phyloP scores from a whole-genome alignment of 2,113 vertebrate species.

The Vombatus ursinus region DNA sequence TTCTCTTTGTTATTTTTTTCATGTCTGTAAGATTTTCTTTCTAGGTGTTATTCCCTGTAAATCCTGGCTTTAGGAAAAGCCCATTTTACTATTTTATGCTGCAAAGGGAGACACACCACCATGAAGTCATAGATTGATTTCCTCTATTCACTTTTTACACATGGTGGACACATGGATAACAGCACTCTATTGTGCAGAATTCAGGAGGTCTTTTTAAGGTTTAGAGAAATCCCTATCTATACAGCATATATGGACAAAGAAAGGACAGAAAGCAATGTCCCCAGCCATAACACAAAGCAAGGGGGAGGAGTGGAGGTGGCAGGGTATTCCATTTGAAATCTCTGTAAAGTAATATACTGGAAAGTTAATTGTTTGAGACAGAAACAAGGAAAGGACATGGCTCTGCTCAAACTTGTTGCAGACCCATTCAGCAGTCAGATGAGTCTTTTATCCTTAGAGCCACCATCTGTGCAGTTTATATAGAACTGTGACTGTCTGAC shows the following conservation, averaged over 20 bases:
- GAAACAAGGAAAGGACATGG: slow-evolving; percentile 33
- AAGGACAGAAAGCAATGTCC: not conserved
- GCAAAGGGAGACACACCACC: not conserved
- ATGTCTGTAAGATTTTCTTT: not conserved
- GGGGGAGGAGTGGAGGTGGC: not conserved
- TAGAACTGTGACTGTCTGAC: not conserved
- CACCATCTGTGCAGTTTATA: not conserved
- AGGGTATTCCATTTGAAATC: slow-evolving; percentile 15
- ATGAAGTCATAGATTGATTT: not conserved
- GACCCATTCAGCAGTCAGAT: slow-evolving; percentile 5
- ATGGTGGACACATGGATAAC: not conserved
- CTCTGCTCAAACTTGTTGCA: not conserved
- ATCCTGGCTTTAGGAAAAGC: not conserved
- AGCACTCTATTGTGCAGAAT: not conserved
- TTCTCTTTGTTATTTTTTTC: not conserved
- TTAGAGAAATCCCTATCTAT: not conserved
- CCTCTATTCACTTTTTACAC: not conserved
- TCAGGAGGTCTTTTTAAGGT: not conserved
- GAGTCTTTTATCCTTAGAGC: not conserved
- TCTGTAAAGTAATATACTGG: slow-evolving; percentile 13
- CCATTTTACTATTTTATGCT: not conserved
- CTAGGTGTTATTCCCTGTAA: not conserved
- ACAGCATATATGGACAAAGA: not conserved
- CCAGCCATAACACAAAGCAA: not conserved
- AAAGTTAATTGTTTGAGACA: not conserved